phyloP scores from a whole-genome alignment of 37 sponge, comb jelly and placozoan species.

The Axinella damicornis region DNA sequence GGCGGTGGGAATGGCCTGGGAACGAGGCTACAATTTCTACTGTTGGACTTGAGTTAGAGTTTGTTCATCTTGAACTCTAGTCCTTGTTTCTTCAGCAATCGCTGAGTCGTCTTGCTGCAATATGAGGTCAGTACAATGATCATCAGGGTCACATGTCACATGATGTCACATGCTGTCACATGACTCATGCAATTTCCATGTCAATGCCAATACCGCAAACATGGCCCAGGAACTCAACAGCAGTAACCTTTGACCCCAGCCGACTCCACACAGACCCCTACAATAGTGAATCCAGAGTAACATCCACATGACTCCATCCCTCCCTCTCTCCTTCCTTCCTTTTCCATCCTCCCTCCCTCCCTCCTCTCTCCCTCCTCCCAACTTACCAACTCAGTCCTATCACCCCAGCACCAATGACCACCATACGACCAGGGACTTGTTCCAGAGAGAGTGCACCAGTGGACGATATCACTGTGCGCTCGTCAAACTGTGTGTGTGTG shows the following conservation, averaged over 20 bases:
- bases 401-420: constrained; percentile 97
- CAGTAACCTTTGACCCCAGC: constrained; percentile 96
- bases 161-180: constrained; percentile 3
- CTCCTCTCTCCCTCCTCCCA: neutral
- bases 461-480: constrained; percentile 88
- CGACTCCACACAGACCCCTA: constrained; percentile 97
- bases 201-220: constrained; percentile 96
- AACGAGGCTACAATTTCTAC: no score
- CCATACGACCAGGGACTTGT: constrained; percentile 83
- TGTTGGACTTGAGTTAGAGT: no score
- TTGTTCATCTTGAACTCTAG: constrained; percentile 88
- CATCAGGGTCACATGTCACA: no score
- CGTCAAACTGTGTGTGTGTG: constrained; percentile 94
- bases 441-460: constrained; percentile 96
- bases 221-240: constrained; percentile 91
- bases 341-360: no score
- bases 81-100: constrained; percentile 93
- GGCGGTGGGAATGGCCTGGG: no score
- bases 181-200: constrained; percentile 85
- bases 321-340: no score
- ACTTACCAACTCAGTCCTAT: constrained; percentile 95
- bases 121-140: no score
- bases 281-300: neutral
- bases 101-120: constrained; percentile 83
- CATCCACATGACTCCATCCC: no score